These are phyloP conservation scores for Etheostoma cragini DNA, from an alignment of 2,113 vertebrate species.

Conservation along the genomic window DNA sequence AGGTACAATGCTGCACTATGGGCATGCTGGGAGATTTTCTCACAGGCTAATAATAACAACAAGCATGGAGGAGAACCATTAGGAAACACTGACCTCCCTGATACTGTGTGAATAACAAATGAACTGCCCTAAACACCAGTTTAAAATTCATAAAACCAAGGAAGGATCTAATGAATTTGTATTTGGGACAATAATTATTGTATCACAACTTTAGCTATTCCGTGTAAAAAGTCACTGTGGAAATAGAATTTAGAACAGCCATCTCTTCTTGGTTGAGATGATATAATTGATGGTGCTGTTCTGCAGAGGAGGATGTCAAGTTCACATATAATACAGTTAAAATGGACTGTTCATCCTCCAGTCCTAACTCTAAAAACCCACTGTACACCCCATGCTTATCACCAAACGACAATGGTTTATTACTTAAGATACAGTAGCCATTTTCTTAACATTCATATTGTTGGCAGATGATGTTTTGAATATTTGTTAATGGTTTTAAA, in stretches of 20 bases:
- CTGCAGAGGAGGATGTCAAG: neutral
- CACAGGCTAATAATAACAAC: conserved; percentile 36
- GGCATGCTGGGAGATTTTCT: conserved; percentile 65
- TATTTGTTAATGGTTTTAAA: too few relatives aligned
- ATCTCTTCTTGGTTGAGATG: neutral
- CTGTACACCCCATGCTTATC: too few relatives aligned
- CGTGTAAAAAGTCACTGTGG: too few relatives aligned
- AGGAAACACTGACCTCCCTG: neutral
- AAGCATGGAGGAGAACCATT: neutral
- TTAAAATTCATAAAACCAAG: neutral
- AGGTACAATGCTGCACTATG: conserved; percentile 75
- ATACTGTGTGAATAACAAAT: conserved; percentile 25
- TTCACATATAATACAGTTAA: neutral
- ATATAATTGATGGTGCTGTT: neutral
- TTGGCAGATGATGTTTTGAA: too few relatives aligned
- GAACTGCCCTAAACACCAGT: conserved; percentile 11
- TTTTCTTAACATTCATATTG: neutral
- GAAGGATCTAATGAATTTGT: neutral
- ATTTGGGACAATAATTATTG: too few relatives aligned
- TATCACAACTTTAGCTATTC: neutral
- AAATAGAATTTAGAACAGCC: too few relatives aligned
- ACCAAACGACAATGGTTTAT: too few relatives aligned
- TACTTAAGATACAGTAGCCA: neutral
- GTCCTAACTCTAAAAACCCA: neutral
- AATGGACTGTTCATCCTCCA: neutral